These are phyloP conservation scores for Apomyelois bistriatella DNA, from an alignment of 2,888 invertebrate genomes.

Conservation along the genomic window DNA sequence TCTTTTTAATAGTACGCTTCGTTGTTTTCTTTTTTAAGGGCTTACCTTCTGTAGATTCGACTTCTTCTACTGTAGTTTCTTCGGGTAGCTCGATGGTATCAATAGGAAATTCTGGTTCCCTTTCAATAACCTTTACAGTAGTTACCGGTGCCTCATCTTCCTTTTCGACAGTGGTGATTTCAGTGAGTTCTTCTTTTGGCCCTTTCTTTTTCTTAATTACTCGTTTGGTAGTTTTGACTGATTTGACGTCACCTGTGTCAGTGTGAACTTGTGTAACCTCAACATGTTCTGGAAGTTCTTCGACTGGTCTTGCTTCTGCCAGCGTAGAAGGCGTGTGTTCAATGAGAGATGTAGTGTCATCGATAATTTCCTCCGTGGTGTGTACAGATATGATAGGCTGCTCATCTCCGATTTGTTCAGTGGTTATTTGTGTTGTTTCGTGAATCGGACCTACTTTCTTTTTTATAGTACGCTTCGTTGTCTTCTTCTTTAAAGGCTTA, in stretches of 20 bases:
- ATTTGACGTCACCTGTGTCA: conserved; percentile 18
- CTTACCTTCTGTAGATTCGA: conserved; percentile 29
- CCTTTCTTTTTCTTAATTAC: conserved; percentile 33
- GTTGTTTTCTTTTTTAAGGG: conserved; percentile 40
- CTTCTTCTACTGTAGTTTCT: conserved; percentile 37
- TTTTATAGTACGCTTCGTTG: conserved; percentile 55
- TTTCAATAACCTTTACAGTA: conserved; percentile 21
- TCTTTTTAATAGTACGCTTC: conserved; percentile 37
- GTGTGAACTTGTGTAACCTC: background rate
- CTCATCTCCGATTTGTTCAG: conserved; percentile 26
- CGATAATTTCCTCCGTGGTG: conserved; percentile 1
- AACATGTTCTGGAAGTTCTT: conserved; percentile 15
- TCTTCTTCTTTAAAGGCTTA: conserved; percentile 23
- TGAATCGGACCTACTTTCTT: conserved; percentile 39
- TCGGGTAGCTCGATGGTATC: conserved; percentile 27
- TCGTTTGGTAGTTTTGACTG: conserved; percentile 20
- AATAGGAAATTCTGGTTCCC: conserved; percentile 18
- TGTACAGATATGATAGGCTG: background rate
- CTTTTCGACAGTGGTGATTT: conserved; percentile 29
- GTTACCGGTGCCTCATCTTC: conserved; percentile 31
- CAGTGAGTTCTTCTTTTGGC: conserved; percentile 27
- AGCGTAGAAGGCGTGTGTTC: background rate
- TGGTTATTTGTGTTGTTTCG: conserved; percentile 44
- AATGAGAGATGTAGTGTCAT: background rate
- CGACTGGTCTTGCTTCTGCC: background rate